A percentile compares a stretch with the other conserved stretches of the same genome.
These are phyloP conservation scores for Dissostichus mawsoni DNA, from an alignment of 2,113 vertebrate species.

Conservation along the genomic window DNA sequence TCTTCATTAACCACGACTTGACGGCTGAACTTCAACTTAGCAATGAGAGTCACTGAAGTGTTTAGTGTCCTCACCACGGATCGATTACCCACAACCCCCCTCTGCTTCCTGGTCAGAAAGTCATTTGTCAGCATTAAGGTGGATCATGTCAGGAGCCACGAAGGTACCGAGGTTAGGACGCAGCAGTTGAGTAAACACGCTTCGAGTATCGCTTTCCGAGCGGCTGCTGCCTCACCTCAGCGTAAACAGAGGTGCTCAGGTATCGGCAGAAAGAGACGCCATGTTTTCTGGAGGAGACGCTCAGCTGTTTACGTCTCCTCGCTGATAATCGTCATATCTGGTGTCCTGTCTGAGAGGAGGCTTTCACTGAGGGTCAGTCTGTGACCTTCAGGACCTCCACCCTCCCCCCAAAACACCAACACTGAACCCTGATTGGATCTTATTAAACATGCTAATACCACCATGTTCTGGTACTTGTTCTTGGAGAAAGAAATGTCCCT, in stretches of 20 bases:
- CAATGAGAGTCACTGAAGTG: slow-evolving; percentile 13
- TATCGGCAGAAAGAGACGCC: slow-evolving; percentile 51
- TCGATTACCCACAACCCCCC: slow-evolving; percentile 65
- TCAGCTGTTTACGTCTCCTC: slow-evolving; percentile 45
- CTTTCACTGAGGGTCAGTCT: slow-evolving; percentile 27
- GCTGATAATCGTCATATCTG: slow-evolving; percentile 21
- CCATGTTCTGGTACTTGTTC: too few relatives aligned
- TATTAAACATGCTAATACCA: too few relatives aligned
- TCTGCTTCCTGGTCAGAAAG: slow-evolving; percentile 79
- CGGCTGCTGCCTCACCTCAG: slow-evolving; percentile 72
- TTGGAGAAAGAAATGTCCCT: too few relatives aligned
- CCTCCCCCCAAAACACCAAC: neutral
- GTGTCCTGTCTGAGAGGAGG: slow-evolving; percentile 45
- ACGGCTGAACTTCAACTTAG: slow-evolving; percentile 49
- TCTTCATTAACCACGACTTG: neutral
- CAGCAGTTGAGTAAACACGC: slow-evolving; percentile 87
- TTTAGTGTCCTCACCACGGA: slow-evolving; percentile 46
- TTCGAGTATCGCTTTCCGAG: slow-evolving; percentile 78
- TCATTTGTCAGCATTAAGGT: slow-evolving; percentile 87
- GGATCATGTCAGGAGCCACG: slow-evolving; percentile 81
- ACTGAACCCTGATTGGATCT: neutral
- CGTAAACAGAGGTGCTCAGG: slow-evolving; percentile 76
- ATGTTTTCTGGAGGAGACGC: neutral
- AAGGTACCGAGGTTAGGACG: slow-evolving; percentile 80
- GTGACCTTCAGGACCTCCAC: slow-evolving; percentile 13